phyloP scores from a whole-genome alignment of 2,888 invertebrate genomes.

The Stenodera caucasica region DNA sequence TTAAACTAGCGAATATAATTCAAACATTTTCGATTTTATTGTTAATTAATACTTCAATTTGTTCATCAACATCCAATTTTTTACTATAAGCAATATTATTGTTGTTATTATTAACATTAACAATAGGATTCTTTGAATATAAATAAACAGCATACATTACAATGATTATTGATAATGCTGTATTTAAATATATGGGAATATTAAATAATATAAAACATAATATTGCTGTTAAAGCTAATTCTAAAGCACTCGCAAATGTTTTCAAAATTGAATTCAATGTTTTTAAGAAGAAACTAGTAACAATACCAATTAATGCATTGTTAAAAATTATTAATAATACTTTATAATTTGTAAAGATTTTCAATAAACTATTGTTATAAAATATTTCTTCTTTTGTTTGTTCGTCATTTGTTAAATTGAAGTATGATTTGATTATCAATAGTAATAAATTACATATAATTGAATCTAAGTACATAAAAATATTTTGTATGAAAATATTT shows the following conservation, averaged over 20 bases:
- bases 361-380: conserved; percentile 58
- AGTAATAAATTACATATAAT: conserved; percentile 86
- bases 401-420: background rate
- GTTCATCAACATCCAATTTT: too few relatives aligned
- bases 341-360: conserved; percentile 64
- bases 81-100: too few relatives aligned
- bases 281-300: conserved; percentile 91
- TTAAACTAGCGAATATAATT: background rate
- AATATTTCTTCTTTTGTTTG: conserved; percentile 57
- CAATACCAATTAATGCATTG: conserved; percentile 89
- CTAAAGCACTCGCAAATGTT: conserved; percentile 93
- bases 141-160: conserved; percentile 82
- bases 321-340: conserved; percentile 83
- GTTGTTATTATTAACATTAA: conserved; percentile 57
- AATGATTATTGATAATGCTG: conserved; percentile 76
- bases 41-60: background rate
- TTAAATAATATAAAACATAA: conserved; percentile 83
- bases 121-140: conserved; percentile 89
- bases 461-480: conserved; percentile 94
- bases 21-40: background rate
- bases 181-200: conserved; percentile 82
- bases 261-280: conserved; percentile 93
- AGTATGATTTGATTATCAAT: conserved; percentile 59
- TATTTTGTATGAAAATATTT: conserved; percentile 90
- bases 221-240: conserved; percentile 86